These are phyloP conservation scores for Anastrepha obliqua DNA, from an alignment of 1,140 invertebrate genomes.

Conservation along the genomic window DNA sequence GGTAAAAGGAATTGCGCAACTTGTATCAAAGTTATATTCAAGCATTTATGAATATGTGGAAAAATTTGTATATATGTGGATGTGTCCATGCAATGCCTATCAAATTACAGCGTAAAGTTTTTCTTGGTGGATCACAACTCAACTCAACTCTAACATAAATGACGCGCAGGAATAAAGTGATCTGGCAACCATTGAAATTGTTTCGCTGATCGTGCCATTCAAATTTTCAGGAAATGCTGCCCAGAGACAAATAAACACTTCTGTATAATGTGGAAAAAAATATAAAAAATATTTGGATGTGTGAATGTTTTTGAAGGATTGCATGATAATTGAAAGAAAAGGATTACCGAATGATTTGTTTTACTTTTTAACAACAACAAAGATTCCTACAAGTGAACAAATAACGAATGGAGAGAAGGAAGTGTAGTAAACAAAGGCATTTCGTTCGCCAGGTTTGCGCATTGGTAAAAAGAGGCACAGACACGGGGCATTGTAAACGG, in stretches of 20 bases:
- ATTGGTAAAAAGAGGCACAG: not conserved
- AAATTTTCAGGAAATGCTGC: constrained; percentile 8
- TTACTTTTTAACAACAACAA: not conserved
- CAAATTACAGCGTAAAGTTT: constrained; percentile 32
- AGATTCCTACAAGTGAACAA: not conserved
- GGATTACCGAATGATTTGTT: not conserved
- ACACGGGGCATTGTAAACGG: not conserved
- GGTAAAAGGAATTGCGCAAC: constrained; percentile 11
- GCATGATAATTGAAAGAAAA: constrained; percentile 20
- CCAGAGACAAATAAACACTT: not conserved
- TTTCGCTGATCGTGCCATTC: constrained; percentile 20
- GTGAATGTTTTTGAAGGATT: not conserved
- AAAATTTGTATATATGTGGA: not conserved
- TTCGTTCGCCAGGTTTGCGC: not conserved
- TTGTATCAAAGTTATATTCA: not conserved
- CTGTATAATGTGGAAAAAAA: not conserved
- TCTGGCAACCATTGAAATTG: constrained; percentile 33
- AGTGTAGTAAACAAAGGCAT: not conserved
- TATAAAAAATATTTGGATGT: not conserved
- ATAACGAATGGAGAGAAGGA: not conserved
- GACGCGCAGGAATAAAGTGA: not conserved
- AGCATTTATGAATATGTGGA: not conserved
- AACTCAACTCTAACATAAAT: not conserved
- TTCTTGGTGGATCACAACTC: not conserved
- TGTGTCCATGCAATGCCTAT: not conserved